Evolutionary conservation across 2,113 vertebrate species (phyloP).

Genomic region (Dicrurus megarhynchus): DNA sequence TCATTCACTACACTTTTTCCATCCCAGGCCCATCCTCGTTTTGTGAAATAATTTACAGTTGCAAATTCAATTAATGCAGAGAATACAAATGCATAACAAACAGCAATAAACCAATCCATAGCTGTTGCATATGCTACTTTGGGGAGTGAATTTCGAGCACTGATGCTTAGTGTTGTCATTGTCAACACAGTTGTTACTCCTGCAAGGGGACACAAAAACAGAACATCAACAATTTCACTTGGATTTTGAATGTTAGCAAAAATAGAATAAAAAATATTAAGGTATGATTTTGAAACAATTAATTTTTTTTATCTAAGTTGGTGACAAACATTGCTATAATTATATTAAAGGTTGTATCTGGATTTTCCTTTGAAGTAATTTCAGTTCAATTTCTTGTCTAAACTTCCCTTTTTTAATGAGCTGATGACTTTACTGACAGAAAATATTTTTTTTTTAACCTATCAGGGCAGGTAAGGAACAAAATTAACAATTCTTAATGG

Average conservation of each 20-base stretch:
- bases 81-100: slow-evolving; percentile 98
- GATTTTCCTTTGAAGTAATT: not conserved
- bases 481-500: not conserved
- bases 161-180: slow-evolving; percentile 97
- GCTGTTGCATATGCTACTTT: slow-evolving; percentile 98
- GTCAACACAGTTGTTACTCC: slow-evolving; percentile 97
- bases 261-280: not conserved
- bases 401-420: not conserved
- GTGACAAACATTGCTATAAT: not conserved
- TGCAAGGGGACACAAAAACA: slow-evolving; percentile 48
- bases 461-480: not conserved
- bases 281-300: not conserved
- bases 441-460: not conserved
- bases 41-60: slow-evolving; percentile 99
- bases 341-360: not conserved
- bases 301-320: not conserved
- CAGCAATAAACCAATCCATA: slow-evolving; percentile 99
- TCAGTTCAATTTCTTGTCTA: not conserved
- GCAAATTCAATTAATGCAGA: slow-evolving; percentile 97
- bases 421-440: not conserved
- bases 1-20: slow-evolving; percentile 96
- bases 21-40: slow-evolving; percentile 98
- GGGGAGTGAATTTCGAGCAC: slow-evolving; percentile 93
- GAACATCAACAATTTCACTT: not conserved
- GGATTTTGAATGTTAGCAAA: not conserved